Percentiles rank a stretch among this genome's conserved stretches.
Evolutionary conservation across 2,888 invertebrate genomes (phyloP).

Genomic region (Autographa gamma): DNA sequence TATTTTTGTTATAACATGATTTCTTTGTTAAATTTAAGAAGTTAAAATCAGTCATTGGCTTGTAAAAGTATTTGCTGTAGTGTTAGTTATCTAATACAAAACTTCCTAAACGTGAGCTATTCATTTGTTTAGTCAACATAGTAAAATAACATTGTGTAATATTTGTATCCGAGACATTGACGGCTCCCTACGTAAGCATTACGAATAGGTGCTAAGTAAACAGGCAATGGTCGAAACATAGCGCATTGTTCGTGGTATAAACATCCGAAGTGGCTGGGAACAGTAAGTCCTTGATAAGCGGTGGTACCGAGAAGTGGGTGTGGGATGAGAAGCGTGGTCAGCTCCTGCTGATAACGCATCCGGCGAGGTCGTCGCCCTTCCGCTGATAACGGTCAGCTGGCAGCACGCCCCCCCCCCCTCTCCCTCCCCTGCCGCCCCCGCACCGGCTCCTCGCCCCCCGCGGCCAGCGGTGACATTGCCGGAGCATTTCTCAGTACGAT

Average conservation of each 20-base stretch:
- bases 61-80: not conserved
- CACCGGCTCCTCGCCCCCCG: not conserved
- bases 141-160: not conserved
- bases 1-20: no score
- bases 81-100: not conserved
- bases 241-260: slow-evolving; percentile 8
- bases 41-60: no score
- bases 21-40: no score
- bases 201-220: not conserved
- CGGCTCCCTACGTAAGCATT: not conserved
- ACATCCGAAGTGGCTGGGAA: slow-evolving; percentile 32
- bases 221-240: not conserved
- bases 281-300: slow-evolving; percentile 47
- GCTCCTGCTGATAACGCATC: slow-evolving; percentile 74
- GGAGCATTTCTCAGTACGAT: slow-evolving; percentile 1
- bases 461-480: not conserved
- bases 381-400: slow-evolving; percentile 80
- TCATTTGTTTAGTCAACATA: not conserved
- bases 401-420: not conserved
- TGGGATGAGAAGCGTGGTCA: slow-evolving; percentile 60
- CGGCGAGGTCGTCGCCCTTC: slow-evolving; percentile 84
- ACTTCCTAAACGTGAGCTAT: not conserved
- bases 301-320: slow-evolving; percentile 55
- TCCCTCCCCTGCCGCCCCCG: no score
- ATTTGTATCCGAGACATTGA: not conserved